Conservation (phyloP, 2,888 invertebrate genomes). For the Eupeodes latifasciatus region DNA sequence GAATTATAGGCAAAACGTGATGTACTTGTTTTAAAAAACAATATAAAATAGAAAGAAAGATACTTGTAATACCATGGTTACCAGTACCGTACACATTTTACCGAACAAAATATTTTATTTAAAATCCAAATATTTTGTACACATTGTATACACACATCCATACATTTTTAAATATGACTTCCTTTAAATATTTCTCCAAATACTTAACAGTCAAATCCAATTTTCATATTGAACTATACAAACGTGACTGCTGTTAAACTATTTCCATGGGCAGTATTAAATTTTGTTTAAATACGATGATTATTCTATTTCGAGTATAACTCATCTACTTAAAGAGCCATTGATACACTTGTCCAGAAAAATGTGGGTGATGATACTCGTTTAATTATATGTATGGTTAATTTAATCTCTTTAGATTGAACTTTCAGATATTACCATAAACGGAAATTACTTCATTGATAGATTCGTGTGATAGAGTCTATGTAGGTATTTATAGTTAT, state of each 20-base stretch:
- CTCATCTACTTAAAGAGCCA: not conserved
- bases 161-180: too few relatives aligned
- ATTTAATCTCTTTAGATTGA: not conserved
- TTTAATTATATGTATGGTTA: not conserved
- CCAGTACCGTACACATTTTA: too few relatives aligned
- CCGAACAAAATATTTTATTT: too few relatives aligned
- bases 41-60: too few relatives aligned
- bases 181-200: not conserved
- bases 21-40: too few relatives aligned
- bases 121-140: too few relatives aligned
- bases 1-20: too few relatives aligned
- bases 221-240: not conserved
- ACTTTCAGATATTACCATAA: slow-evolving; percentile 1
- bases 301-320: slow-evolving; percentile 8
- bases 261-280: not conserved
- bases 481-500: not conserved
- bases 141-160: too few relatives aligned
- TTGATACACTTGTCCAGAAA: slow-evolving; percentile 1
- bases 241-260: not conserved
- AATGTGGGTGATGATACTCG: slow-evolving; percentile 6
- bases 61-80: too few relatives aligned
- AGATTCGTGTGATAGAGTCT: not conserved
- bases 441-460: not conserved
- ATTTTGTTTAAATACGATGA: not conserved
- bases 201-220: not conserved